These are phyloP conservation scores for Sinocyclocheilus grahami DNA, from an alignment of 2,113 vertebrate genomes.

Conservation along the genomic window DNA sequence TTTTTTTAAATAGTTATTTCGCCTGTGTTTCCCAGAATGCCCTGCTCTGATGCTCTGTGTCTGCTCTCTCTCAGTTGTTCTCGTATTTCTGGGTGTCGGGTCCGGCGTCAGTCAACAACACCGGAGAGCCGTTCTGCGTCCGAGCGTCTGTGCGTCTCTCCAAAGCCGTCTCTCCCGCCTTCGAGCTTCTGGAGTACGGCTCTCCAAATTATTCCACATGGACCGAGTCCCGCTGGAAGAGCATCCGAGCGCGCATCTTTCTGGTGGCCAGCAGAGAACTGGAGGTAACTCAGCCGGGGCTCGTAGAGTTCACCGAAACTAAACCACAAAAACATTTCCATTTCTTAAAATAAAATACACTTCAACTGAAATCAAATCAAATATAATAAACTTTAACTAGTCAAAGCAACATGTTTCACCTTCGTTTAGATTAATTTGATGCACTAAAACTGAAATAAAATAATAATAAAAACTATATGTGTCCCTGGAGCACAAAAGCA, in stretches of 20 bases:
- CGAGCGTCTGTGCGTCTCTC: conserved; percentile 74
- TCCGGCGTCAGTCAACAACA: conserved; percentile 71
- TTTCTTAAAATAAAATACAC: too few species aligned
- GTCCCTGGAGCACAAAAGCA: too few species aligned
- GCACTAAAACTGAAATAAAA: too few species aligned
- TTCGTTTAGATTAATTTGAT: too few species aligned
- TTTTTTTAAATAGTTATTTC: too few species aligned
- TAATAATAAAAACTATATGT: too few species aligned
- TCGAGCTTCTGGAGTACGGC: conserved; percentile 82
- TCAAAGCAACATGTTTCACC: too few species aligned
- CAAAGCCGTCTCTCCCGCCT: conserved; percentile 86
- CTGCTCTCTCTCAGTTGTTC: conserved; percentile 74
- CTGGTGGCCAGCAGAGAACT: conserved; percentile 90
- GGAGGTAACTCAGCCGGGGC: conserved; percentile 77
- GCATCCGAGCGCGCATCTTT: conserved; percentile 86
- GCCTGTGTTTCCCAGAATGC: neutral
- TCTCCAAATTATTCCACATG: conserved; percentile 89
- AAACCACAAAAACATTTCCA: too few species aligned
- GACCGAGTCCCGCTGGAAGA: conserved; percentile 95
- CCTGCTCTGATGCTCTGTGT: neutral
- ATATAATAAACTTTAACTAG: too few species aligned
- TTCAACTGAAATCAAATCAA: too few species aligned
- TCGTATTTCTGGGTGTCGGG: conserved; percentile 87
- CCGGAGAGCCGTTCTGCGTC: conserved; percentile 74
- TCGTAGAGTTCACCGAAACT: too few species aligned